Evolutionary conservation across 2,888 invertebrate genomes (phyloP).

Genomic region (Eretmocerus hayati): DNA sequence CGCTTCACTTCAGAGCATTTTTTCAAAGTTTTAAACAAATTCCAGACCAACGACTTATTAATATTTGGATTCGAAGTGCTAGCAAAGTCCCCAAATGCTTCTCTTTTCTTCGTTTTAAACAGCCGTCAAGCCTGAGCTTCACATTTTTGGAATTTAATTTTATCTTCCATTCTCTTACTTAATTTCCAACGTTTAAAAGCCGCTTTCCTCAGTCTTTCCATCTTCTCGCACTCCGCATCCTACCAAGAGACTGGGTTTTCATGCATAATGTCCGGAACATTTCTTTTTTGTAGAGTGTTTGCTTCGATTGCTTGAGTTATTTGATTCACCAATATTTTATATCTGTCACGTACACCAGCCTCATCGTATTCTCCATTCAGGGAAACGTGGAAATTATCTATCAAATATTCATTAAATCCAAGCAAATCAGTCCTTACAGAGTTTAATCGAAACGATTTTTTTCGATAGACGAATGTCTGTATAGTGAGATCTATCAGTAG

Average conservation of each 20-base stretch:
- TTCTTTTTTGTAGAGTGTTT: background rate
- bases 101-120: background rate
- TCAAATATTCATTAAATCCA: too few relatives aligned
- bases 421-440: too few relatives aligned
- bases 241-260: background rate
- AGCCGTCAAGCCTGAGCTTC: background rate
- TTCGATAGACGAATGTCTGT: background rate
- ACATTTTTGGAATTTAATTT: background rate
- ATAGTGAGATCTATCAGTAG: background rate
- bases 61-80: background rate
- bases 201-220: background rate
- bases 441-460: background rate
- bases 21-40: background rate
- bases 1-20: background rate
- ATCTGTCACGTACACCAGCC: too few relatives aligned
- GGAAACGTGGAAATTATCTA: background rate
- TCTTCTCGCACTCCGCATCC: background rate
- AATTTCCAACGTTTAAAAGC: background rate
- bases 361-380: too few relatives aligned
- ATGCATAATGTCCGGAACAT: background rate
- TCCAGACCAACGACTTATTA: background rate
- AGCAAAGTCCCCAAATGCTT: background rate
- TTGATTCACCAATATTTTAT: background rate
- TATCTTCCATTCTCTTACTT: background rate
- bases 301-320: background rate